These are phyloP conservation scores for Rhabdomys dilectus DNA, from an alignment of 2,113 vertebrate species.

Conservation along the genomic window DNA sequence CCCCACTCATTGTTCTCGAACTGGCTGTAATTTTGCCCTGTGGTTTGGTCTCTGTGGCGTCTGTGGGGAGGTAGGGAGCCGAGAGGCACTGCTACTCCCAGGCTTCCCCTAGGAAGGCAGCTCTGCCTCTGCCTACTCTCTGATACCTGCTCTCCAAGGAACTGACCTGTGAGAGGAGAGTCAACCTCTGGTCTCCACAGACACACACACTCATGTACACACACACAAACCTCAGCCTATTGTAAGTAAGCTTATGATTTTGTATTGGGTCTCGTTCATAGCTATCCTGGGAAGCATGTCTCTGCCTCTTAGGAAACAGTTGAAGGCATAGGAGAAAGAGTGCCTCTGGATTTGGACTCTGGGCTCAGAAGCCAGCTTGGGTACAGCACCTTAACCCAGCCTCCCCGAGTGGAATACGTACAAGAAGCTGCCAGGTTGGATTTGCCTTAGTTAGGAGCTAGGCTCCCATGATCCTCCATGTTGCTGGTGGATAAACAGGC, in stretches of 20 bases:
- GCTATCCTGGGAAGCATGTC: not conserved
- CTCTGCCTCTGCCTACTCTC: not conserved
- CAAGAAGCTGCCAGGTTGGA: not conserved
- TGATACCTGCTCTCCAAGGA: not conserved
- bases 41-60: not conserved
- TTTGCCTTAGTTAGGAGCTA: not conserved
- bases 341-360: not conserved
- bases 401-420: not conserved
- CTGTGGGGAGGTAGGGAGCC: conserved; percentile 34
- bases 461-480: accelerated
- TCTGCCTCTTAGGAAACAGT: not conserved
- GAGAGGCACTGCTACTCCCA: not conserved
- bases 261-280: not conserved
- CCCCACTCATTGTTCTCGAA: not conserved
- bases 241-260: not conserved
- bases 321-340: not conserved
- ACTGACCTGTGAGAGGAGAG: not conserved
- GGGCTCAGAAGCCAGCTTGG: not conserved
- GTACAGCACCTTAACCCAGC: not conserved
- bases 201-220: not conserved
- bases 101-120: not conserved
- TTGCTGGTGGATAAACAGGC: not conserved
- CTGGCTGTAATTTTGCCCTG: not conserved
- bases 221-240: not conserved
- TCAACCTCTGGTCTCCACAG: not conserved